These are phyloP conservation scores for Athripsodes cinereus DNA, from an alignment of 2,888 invertebrate species.

Conservation along the genomic window DNA sequence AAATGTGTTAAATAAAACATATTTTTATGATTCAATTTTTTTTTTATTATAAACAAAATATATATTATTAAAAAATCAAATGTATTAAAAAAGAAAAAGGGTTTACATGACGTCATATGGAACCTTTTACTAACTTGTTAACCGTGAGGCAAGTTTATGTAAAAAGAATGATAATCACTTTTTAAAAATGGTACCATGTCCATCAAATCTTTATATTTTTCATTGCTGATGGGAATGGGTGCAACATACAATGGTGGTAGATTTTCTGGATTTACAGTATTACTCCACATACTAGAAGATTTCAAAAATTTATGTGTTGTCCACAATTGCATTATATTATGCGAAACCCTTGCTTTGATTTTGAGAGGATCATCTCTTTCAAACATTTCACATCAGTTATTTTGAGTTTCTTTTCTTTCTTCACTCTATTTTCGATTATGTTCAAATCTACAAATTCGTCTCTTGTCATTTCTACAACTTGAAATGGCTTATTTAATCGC, in stretches of 20 bases:
- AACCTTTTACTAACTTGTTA: background rate
- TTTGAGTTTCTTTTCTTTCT: background rate
- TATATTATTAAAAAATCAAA: too few species aligned
- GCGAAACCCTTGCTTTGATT: background rate
- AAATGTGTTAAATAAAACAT: too few species aligned
- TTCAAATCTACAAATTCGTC: background rate
- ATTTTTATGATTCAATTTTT: too few species aligned
- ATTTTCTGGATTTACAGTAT: too few species aligned
- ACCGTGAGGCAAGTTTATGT: background rate
- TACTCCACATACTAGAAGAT: too few species aligned
- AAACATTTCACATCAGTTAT: background rate
- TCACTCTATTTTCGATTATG: background rate
- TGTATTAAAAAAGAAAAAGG: background rate
- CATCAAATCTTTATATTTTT: too few species aligned
- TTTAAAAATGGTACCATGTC: too few species aligned
- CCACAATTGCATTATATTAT: background rate
- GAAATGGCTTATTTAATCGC: slow-evolving; percentile 1
- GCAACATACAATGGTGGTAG: too few species aligned
- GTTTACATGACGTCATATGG: background rate
- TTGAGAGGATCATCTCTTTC: background rate
- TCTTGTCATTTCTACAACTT: background rate
- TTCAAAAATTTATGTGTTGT: too few species aligned
- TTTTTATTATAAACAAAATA: too few species aligned
- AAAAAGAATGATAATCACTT: background rate
- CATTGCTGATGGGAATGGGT: too few species aligned